These are phyloP conservation scores for Porites cylindrica DNA, from an alignment of 92 coral and sea anemone genomes.

Conservation along the genomic window DNA sequence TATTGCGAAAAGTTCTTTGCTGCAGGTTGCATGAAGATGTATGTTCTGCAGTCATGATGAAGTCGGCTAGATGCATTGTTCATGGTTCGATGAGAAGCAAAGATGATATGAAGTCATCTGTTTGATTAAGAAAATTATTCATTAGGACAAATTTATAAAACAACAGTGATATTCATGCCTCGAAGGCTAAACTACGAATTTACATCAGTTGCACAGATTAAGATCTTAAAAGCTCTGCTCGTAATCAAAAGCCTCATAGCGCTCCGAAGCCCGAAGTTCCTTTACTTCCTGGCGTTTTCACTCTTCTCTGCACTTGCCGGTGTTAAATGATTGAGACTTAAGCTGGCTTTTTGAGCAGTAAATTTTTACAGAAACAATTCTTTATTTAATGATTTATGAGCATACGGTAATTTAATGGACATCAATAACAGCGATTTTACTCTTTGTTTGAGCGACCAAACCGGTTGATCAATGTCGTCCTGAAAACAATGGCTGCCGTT, in stretches of 20 bases:
- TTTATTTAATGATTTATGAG: not conserved
- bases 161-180: slow-evolving; percentile 20
- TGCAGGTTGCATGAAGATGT: not conserved
- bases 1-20: not conserved
- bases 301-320: not conserved
- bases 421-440: not conserved
- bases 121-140: slow-evolving; percentile 50
- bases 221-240: not conserved
- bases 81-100: slow-evolving; percentile 33
- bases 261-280: not conserved
- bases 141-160: slow-evolving; percentile 16
- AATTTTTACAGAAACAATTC: not conserved
- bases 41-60: not conserved
- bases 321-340: not conserved
- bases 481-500: slow-evolving; percentile 3
- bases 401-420: slow-evolving; percentile 1
- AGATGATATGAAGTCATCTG: slow-evolving; percentile 6
- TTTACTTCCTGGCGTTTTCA: not conserved
- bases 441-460: slow-evolving; percentile 9
- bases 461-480: not conserved
- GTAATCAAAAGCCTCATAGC: not conserved
- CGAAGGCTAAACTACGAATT: slow-evolving; percentile 27
- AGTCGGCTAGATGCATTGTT: not conserved
- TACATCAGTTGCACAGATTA: slow-evolving; percentile 13
- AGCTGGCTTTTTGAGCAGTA: not conserved